Base-by-base conservation (phyloP, 1,140 invertebrate species). In the Apis florea region DNA sequence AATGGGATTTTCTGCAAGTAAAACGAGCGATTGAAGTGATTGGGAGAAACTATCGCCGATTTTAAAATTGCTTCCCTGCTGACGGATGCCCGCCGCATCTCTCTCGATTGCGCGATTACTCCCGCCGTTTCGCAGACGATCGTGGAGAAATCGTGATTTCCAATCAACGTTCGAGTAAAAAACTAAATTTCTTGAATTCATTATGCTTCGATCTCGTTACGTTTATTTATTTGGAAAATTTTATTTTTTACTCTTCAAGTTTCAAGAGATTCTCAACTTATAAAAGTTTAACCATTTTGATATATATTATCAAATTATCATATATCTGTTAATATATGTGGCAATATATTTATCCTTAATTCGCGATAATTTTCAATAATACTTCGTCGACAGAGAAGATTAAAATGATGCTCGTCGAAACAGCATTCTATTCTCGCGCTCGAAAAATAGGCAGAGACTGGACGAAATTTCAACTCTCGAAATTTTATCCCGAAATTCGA, bases 1-100 rank as follows among this genome's bases (percentile, higher is more conserved):
- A 69, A 82, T 76, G 66, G 54, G 58, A 82, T 82, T 82, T 54
- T 77, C 74, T 54, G n/a, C 73, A 31, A 77, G 66, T 69, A 76
- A 69, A 71, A 75, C 47, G 79, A 81, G 58, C 47, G 71, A 75
- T 81, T 67, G 72, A 81, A 81, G 72, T 58, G 73, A 79, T 79
- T 58, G 71, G 5, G 40, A 56, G 66, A 40, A 77, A 76, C 79
- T 69, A 80, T 64, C 79, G 54, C 17, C 73, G 74, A 82, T 82
- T 82, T 82, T 77, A 69, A 82, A 76, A 82, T 82, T 76, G 56
- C 73, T 82, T 75, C 75, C 79, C 67, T 68, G 79, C 79, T 75
- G 72, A 75, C 61, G 40, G 54, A 56, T 49, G 47, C 17, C 11
- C 26, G 59, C 11, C 49, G 8, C 31, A 47, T 59, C 24, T 11